phyloP scores from a whole-genome alignment of 2,113 vertebrate genomes.

The Cygnus buccinator region DNA sequence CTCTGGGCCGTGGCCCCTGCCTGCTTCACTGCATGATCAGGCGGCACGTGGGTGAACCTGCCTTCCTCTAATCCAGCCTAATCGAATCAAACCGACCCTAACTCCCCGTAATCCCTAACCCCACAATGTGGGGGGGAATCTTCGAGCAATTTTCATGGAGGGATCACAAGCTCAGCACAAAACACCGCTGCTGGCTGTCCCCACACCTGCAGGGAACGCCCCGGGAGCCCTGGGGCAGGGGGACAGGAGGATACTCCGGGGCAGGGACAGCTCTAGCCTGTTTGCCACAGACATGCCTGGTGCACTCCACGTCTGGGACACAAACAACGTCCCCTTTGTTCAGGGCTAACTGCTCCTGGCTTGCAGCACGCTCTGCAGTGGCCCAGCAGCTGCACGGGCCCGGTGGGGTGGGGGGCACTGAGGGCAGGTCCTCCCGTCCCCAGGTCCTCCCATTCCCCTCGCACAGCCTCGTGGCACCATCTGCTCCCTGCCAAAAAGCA shows the following conservation, averaged over 20 bases:
- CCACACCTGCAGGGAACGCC: background rate
- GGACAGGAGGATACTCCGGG: background rate
- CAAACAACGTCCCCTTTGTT: too few relatives aligned
- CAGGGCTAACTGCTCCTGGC: too few relatives aligned
- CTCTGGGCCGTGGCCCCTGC: background rate
- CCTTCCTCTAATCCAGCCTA: background rate
- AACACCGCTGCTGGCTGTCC: accelerated
- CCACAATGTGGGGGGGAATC: accelerated
- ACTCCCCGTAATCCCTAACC: background rate
- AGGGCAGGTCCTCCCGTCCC: too few relatives aligned
- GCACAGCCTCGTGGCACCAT: too few relatives aligned
- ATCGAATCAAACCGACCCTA: constrained; percentile 42
- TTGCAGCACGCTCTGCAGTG: background rate
- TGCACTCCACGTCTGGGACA: background rate
- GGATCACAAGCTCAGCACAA: background rate
- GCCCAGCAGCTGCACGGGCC: too few relatives aligned
- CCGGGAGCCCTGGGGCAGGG: accelerated
- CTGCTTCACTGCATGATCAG: accelerated
- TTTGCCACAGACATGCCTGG: accelerated
- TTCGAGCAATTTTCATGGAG: background rate
- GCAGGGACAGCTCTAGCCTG: background rate
- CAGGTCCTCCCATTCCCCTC: too few relatives aligned
- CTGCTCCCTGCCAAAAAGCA: too few relatives aligned
- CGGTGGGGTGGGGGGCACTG: too few relatives aligned
- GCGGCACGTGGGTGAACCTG: background rate